These are phyloP conservation scores for Clitarchus hookeri DNA, from an alignment of 2,888 invertebrate species.

Conservation along the genomic window DNA sequence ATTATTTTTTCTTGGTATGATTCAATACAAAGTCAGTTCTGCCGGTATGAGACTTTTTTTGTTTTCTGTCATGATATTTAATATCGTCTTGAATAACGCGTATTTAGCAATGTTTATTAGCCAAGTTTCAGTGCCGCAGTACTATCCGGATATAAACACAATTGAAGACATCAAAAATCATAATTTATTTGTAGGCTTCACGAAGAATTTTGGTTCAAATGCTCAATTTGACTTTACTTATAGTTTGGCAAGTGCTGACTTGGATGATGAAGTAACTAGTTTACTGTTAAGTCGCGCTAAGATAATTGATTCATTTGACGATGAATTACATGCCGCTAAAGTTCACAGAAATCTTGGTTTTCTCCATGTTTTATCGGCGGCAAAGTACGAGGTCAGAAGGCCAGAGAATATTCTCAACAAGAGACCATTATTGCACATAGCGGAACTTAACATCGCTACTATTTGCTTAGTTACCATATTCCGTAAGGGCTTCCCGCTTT, in stretches of 20 bases:
- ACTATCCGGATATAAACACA: background rate
- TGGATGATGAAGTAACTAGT: background rate
- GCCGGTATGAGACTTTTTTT: background rate
- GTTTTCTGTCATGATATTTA: background rate
- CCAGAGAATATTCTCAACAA: background rate
- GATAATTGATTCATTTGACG: background rate
- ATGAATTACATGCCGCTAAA: background rate
- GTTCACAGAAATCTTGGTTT: background rate
- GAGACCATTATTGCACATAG: background rate
- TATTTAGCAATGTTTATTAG: background rate
- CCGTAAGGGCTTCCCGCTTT: background rate
- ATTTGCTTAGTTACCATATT: background rate
- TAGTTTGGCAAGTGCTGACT: background rate
- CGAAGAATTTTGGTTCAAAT: background rate
- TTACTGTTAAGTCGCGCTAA: background rate
- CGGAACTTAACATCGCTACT: background rate
- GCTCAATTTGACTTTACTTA: background rate
- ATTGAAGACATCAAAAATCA: background rate
- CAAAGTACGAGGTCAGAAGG: background rate
- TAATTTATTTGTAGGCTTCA: background rate
- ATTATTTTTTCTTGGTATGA: background rate
- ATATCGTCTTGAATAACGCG: background rate
- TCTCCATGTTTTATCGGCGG: background rate
- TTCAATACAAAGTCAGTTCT: background rate
- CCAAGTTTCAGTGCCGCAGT: background rate